Percentiles rank a stretch among this genome's conserved stretches.
phyloP scores from a whole-genome alignment of 1,140 invertebrate species.

The Leucophenga varia region DNA sequence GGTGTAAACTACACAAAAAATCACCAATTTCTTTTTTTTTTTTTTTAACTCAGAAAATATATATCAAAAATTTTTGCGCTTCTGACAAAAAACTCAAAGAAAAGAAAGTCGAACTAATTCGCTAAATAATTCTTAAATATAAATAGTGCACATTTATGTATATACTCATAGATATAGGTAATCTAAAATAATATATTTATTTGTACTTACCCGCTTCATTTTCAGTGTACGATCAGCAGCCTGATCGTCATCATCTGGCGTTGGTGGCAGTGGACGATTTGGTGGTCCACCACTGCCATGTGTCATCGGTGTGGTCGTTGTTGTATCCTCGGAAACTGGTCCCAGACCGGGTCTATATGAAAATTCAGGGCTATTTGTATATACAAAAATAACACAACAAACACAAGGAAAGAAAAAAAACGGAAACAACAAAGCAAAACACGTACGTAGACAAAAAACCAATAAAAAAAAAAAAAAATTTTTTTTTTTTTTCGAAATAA shows the following conservation, averaged over 20 bases:
- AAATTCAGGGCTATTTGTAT: constrained; percentile 84
- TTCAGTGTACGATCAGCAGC: constrained; percentile 85
- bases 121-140: no score
- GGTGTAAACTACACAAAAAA: no score
- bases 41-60: no score
- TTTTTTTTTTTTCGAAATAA: not conserved
- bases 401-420: constrained; percentile 28
- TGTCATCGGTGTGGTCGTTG: constrained; percentile 56
- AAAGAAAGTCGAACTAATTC: no score
- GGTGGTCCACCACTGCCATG: constrained; percentile 71
- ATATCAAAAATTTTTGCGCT: no score
- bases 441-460: constrained; percentile 26
- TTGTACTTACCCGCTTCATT: constrained; percentile 77
- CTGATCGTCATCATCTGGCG: constrained; percentile 80
- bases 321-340: constrained; percentile 59
- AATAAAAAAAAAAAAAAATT: constrained; percentile 14
- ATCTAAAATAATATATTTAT: no score
- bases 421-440: constrained; percentile 30
- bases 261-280: constrained; percentile 89
- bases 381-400: constrained; percentile 54
- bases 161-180: no score
- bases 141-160: no score
- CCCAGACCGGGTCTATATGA: constrained; percentile 79
- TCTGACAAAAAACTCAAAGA: no score
- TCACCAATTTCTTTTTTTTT: no score